These are phyloP conservation scores for Cheiracanthium punctorium DNA, from an alignment of 2,888 invertebrate genomes.

Conservation along the genomic window DNA sequence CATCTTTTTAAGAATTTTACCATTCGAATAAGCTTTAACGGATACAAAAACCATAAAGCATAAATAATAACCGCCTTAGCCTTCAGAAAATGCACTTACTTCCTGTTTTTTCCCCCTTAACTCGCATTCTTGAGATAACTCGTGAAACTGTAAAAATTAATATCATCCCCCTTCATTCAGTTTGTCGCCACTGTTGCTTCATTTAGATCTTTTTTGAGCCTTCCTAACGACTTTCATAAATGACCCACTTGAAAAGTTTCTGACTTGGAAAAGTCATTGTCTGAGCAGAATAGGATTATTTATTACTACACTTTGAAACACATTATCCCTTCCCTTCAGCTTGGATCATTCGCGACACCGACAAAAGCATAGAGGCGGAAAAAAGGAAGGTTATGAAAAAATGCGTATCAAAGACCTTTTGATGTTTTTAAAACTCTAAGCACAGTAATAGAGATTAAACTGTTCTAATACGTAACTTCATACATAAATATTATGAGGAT, in stretches of 20 bases:
- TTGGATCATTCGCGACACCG: constrained; percentile 33
- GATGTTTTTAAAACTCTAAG: background rate
- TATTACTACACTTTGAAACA: constrained; percentile 58
- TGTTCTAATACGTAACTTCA: background rate
- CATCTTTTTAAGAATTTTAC: too few species aligned
- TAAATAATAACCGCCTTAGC: too few species aligned
- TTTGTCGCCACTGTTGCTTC: background rate
- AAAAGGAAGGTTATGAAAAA: background rate
- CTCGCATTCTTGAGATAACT: background rate
- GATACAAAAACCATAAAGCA: too few species aligned
- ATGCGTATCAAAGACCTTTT: background rate
- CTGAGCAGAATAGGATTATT: constrained; percentile 53
- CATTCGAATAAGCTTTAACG: too few species aligned
- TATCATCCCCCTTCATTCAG: background rate
- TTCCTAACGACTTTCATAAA: constrained; percentile 44
- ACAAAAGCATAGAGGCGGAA: constrained; percentile 25
- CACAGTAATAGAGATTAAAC: background rate
- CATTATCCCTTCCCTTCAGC: constrained; percentile 47
- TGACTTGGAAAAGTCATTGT: constrained; percentile 62
- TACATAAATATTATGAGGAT: background rate
- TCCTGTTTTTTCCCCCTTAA: background rate
- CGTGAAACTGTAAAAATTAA: constrained; percentile 18
- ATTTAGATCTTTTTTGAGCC: constrained; percentile 30
- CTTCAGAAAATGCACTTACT: background rate
- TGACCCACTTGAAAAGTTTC: constrained; percentile 43